Conservation (phyloP, 2,888 invertebrate genomes). For the Timandra comae region DNA sequence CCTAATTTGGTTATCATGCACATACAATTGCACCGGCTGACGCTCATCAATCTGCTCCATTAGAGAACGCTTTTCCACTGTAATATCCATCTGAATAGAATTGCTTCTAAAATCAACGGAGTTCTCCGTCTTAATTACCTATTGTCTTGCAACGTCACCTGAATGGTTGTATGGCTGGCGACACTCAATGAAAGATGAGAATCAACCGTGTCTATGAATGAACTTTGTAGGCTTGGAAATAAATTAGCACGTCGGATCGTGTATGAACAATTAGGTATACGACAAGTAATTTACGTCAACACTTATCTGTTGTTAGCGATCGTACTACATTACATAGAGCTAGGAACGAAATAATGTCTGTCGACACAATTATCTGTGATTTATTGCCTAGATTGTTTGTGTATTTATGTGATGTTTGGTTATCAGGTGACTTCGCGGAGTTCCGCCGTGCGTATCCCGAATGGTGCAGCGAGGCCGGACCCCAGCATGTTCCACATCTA, state of each 20-base stretch:
- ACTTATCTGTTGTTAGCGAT: constrained; percentile 18
- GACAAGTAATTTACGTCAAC: constrained; percentile 22
- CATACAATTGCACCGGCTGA: too few relatives aligned
- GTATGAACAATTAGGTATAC: constrained; percentile 13
- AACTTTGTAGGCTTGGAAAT: constrained; percentile 32
- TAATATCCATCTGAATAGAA: too few relatives aligned
- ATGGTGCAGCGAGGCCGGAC: constrained; percentile 90
- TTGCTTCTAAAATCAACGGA: too few relatives aligned
- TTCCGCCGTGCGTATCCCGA: constrained; percentile 92
- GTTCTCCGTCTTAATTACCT: too few relatives aligned
- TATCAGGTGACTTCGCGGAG: constrained; percentile 89
- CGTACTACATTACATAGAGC: too few relatives aligned
- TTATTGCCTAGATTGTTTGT: constrained; percentile 1
- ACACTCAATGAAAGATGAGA: constrained; percentile 36
- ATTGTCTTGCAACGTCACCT: too few relatives aligned
- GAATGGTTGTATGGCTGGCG: background rate
- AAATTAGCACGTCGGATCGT: constrained; percentile 31
- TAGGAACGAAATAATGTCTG: too few relatives aligned
- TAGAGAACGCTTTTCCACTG: too few relatives aligned
- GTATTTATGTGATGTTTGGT: constrained; percentile 25
- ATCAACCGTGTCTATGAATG: constrained; percentile 29
- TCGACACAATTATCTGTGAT: background rate
- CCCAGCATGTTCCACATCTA: constrained; percentile 77
- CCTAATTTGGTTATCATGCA: too few relatives aligned
- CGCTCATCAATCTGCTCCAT: too few relatives aligned